Evolutionary conservation across 2,888 invertebrate genomes (phyloP), one percentile per base, ranked within the genome.

Genomic region (Tortrix viridana): DNA sequence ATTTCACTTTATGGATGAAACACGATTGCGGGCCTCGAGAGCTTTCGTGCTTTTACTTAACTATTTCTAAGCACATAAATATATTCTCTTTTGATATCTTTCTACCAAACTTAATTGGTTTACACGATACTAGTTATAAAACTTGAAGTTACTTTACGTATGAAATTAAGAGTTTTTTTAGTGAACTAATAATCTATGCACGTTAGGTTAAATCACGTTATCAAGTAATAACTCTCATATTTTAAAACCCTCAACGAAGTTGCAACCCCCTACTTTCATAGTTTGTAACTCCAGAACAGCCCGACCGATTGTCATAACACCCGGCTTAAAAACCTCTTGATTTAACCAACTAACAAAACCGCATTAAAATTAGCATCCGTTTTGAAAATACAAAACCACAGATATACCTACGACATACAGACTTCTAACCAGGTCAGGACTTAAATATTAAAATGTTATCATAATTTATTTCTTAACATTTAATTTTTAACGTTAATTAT

Each of bases 71-170:
- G 44, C 22, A n/a, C 50, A 61, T 64, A 67, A 67, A 67, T 60
- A 63, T 71, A 64, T 70, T 69, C 69, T 69, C 59, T 50, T 23
- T 50, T 70, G 71, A 72, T 73, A 74, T 68, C 67, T 70, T 74
- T 71, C 72, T 71, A 69, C 70, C 70, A 69, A 65, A 70, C 79
- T 80, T 79, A 78, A 73, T 60, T 68, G 70, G 62, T 72, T 71
- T 72, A 74, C 73, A 70, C 73, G 76, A 65, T 71, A 73, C 76
- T 74, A n/a, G n/a, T n/a, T n/a, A 74, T 80, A 80, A 81, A 80
- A 75, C 72, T 67, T 70, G 60, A 72, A 76, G 54, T 46, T 53
- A 60, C 32, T 56, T 59, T n/a, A 58, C 37, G 26, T 41, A n/a
- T 22, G 47, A 46, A 47, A 60, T 9, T 37, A 38, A 47, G 26